phyloP scores from a whole-genome alignment of 2,888 invertebrate species.

The Sycophila texana region DNA sequence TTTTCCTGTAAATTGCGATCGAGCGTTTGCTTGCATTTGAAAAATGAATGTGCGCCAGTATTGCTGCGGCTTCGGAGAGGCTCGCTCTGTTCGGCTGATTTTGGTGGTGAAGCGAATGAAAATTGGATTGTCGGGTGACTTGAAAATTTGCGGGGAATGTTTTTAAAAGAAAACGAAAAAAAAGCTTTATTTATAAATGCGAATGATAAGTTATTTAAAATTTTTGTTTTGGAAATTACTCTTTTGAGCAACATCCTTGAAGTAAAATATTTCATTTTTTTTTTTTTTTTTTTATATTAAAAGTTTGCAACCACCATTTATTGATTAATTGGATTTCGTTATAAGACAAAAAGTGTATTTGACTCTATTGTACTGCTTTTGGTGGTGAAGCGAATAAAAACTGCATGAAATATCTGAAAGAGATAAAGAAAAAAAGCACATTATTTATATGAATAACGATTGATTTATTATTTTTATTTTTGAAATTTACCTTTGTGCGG shows the following conservation, averaged over 20 bases:
- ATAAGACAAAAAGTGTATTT: neutral
- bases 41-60: conserved; percentile 4
- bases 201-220: too few species aligned
- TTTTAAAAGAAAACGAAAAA: too few species aligned
- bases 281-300: too few species aligned
- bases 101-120: neutral
- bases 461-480: too few species aligned
- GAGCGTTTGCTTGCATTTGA: conserved; percentile 8
- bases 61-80: too few species aligned
- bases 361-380: neutral
- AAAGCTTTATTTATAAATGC: neutral
- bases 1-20: conserved; percentile 27
- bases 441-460: too few species aligned
- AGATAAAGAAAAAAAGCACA: too few species aligned
- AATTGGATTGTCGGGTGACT: neutral
- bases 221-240: too few species aligned
- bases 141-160: neutral
- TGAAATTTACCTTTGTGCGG: too few species aligned
- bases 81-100: neutral
- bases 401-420: too few species aligned
- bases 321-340: neutral
- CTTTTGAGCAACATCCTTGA: neutral
- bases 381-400: too few species aligned
- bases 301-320: neutral
- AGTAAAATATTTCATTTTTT: neutral